Conservation (phyloP, 2,797 vertebrate species). For the Scleropages formosus region DNA sequence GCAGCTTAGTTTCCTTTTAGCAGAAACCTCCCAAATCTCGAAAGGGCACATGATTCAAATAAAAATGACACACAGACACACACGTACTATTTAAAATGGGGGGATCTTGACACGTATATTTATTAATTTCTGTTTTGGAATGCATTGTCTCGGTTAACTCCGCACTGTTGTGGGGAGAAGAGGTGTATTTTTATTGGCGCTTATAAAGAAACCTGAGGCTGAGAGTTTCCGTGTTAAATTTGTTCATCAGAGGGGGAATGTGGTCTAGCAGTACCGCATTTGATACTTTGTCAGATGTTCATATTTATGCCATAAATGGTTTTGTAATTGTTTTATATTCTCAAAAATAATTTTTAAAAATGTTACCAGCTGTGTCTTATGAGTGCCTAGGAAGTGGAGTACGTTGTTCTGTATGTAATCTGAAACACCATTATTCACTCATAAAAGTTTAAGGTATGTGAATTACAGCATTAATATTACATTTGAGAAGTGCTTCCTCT, state of each 20-base stretch:
- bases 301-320: constrained; percentile 62
- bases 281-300: constrained; percentile 69
- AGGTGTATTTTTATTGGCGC: constrained; percentile 48
- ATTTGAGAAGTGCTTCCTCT: no score
- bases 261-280: constrained; percentile 44
- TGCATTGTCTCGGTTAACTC: constrained; percentile 18
- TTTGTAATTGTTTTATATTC: constrained; percentile 30
- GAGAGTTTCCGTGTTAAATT: constrained; percentile 26
- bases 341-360: constrained; percentile 15
- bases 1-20: not conserved
- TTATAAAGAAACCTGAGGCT: constrained; percentile 34
- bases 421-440: no score
- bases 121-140: constrained; percentile 27
- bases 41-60: constrained; percentile 13
- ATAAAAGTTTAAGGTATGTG: no score
- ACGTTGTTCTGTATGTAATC: no score
- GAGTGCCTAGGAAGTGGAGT: not conserved
- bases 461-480: no score
- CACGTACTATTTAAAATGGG: constrained; percentile 29
- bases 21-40: not conserved
- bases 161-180: constrained; percentile 24
- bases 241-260: constrained; percentile 49
- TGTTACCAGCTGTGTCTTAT: constrained; percentile 1
- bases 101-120: constrained; percentile 5
- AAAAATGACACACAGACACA: constrained; percentile 27